These are phyloP conservation scores for Enteromius afrohamiltoni DNA, from an alignment of 2,797 vertebrate species.

Conservation along the genomic window DNA sequence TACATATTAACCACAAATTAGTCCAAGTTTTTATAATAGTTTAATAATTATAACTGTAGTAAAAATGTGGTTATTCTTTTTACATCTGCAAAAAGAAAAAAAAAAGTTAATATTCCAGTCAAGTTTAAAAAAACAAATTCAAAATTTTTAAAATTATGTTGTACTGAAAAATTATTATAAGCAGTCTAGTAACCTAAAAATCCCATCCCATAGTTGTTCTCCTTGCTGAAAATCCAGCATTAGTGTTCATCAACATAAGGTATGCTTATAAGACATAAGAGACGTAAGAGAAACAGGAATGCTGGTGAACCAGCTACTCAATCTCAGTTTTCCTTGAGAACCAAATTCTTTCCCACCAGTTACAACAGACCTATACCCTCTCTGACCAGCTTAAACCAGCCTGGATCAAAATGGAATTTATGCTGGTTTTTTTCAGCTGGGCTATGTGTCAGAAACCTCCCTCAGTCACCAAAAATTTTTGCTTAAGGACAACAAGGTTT, in stretches of 20 bases:
- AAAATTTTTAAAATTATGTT: not conserved
- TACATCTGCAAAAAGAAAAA: too few species aligned
- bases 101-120: not conserved
- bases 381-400: not conserved
- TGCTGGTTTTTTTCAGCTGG: not conserved
- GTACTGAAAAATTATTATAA: not conserved
- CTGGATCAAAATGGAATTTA: not conserved
- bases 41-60: not conserved
- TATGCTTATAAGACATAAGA: too few species aligned
- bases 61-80: too few species aligned
- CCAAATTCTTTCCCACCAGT: not conserved
- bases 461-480: not conserved
- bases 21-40: not conserved
- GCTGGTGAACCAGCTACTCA: not conserved
- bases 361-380: not conserved
- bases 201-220: not conserved
- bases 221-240: not conserved
- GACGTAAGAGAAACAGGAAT: not conserved
- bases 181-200: not conserved
- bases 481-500: not conserved
- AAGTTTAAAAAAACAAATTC: not conserved
- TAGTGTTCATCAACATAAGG: not conserved
- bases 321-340: not conserved
- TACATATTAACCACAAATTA: too few species aligned
- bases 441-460: not conserved